A percentile compares a stretch with the other conserved stretches of the same genome.
Conservation (phyloP, 2,113 vertebrate genomes). For the Ameiurus melas region DNA sequence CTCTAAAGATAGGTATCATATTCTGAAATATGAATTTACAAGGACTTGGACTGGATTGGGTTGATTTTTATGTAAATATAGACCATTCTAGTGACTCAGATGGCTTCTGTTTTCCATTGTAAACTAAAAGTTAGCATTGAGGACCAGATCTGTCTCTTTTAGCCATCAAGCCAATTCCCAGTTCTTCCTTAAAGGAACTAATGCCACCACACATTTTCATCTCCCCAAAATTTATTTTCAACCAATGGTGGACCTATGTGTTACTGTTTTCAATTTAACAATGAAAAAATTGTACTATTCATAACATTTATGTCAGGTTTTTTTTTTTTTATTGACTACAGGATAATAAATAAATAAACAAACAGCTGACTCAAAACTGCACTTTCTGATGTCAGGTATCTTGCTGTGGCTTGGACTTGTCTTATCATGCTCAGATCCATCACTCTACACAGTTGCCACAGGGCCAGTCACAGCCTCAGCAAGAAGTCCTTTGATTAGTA, state of each 20-base stretch:
- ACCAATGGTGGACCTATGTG: background rate
- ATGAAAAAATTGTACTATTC: background rate
- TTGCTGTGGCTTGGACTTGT: constrained; percentile 24
- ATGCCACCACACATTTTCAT: background rate
- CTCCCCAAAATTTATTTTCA: background rate
- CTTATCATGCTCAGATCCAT: constrained; percentile 8
- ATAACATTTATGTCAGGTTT: background rate
- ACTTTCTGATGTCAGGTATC: constrained; percentile 21
- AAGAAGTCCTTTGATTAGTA: background rate
- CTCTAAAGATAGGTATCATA: background rate
- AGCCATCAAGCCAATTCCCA: background rate
- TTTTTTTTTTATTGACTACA: background rate
- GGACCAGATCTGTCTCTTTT: background rate
- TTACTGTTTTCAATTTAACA: background rate
- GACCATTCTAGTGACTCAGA: background rate
- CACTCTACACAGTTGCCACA: background rate
- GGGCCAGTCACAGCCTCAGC: background rate
- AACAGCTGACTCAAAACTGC: background rate
- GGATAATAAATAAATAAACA: too few species aligned
- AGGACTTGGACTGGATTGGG: background rate
- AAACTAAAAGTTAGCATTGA: background rate
- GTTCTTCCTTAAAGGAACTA: background rate
- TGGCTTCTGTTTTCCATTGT: background rate
- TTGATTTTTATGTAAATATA: constrained; percentile 1
- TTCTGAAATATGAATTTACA: background rate